These are phyloP conservation scores for Melanotaenia boesemani DNA, from an alignment of 2,797 vertebrate genomes.

Conservation along the genomic window DNA sequence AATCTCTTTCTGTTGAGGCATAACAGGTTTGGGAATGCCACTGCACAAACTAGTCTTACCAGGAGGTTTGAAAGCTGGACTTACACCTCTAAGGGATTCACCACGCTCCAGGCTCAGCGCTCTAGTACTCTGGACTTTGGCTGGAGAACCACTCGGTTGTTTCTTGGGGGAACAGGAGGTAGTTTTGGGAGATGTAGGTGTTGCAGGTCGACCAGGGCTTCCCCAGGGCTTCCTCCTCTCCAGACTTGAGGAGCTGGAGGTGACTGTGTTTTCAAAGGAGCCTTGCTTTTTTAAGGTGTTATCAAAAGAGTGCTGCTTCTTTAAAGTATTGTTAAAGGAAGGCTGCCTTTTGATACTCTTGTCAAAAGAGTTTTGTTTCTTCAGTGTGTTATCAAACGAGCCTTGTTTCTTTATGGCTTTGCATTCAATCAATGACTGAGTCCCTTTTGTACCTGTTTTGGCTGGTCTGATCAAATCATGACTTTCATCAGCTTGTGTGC, in stretches of 20 bases:
- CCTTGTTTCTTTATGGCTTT: constrained; percentile 75
- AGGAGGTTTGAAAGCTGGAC: constrained; percentile 81
- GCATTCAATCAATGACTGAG: constrained; percentile 49
- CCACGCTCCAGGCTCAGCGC: constrained; percentile 70
- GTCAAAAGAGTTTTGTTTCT: constrained; percentile 79
- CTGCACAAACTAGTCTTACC: constrained; percentile 83
- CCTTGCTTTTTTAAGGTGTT: constrained; percentile 72
- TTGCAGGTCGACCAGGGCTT: constrained; percentile 76
- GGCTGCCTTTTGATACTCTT: constrained; percentile 76
- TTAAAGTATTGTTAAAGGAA: constrained; percentile 75
- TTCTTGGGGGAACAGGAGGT: constrained; percentile 77
- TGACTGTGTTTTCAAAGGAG: constrained; percentile 70
- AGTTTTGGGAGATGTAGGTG: constrained; percentile 67
- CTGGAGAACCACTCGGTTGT: constrained; percentile 74
- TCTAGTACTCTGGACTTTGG: constrained; percentile 69
- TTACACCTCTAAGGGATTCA: constrained; percentile 71
- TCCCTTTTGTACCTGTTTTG: constrained; percentile 60
- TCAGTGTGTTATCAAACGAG: constrained; percentile 74
- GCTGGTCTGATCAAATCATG: constrained; percentile 46
- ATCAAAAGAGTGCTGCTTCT: constrained; percentile 81
- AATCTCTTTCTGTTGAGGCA: constrained; percentile 74
- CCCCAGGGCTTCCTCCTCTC: constrained; percentile 83
- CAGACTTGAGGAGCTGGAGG: constrained; percentile 70
- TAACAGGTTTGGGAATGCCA: constrained; percentile 89
- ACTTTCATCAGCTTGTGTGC: constrained; percentile 72